Evolutionary conservation across 1,140 invertebrate species (phyloP), one percentile per base, ranked within the genome.

Genomic region (Polypedilum vanderplanki): DNA sequence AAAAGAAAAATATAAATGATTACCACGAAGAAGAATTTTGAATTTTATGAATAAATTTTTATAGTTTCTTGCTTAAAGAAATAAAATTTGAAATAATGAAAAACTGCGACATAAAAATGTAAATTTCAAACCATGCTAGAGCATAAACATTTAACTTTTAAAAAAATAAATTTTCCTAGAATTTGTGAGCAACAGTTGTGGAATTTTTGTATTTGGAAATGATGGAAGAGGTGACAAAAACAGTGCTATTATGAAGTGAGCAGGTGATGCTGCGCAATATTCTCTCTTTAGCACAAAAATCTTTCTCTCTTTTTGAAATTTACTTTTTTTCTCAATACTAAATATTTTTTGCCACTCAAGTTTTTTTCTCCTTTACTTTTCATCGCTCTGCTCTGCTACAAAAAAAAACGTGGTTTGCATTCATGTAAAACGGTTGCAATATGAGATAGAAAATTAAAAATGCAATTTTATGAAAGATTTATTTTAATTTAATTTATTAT

Each of bases 121-220:
- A 57, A 57, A 57, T 57, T 57, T 46, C 15, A 46, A 15, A 15
- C 5, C 40, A 41, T 46, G 9, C 41, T 10, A 46, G 1, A n/a
- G 15, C 9, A 46, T 10, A 46, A 3, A 10, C 1, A 46, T 46
- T 3, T 46, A 8, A 46, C 9, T 46, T 46, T 46, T 10, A 46
- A 46, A 7, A 41, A 41, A 41, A 41, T 7, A 41, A 41, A 41
- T 46, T 46, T 57, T 57, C 9, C 46, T 57, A 57, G 12, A 57
- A 57, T 57, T 57, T 57, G 46, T n/a, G n/a, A 57, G 46, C 46
- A 57, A 57, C 46, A 57, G 46, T 57, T 57, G n/a, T 57, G 46
- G 46, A 57, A 57, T 12, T 57, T 1, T 33, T 46, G 1, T 46
- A 46, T 57, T 15, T 57, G 3, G 46, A n/a, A 57, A 12, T 57